phyloP scores from a whole-genome alignment of 2,888 invertebrate genomes.

The Diploptera punctata region DNA sequence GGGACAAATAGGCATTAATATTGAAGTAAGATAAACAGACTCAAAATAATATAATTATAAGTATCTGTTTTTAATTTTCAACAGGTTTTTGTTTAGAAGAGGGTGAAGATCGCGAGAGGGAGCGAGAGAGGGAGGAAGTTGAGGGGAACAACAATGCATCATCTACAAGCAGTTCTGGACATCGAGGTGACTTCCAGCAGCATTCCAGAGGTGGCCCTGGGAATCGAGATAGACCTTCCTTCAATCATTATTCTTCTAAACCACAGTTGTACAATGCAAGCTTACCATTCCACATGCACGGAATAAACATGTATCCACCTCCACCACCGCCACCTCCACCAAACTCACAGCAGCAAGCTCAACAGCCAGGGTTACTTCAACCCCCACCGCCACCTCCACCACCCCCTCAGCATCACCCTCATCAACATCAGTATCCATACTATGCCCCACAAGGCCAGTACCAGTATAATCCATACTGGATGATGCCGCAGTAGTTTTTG shows the following conservation, averaged over 20 bases:
- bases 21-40: no score
- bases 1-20: no score
- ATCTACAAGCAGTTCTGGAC: background rate
- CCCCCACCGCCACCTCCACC: slow-evolving; percentile 45
- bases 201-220: background rate
- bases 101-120: slow-evolving; percentile 24
- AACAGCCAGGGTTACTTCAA: slow-evolving; percentile 33
- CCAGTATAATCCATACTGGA: slow-evolving; percentile 43
- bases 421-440: slow-evolving; percentile 36
- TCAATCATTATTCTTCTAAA: slow-evolving; percentile 48
- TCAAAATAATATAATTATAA: no score
- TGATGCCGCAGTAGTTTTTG: slow-evolving; percentile 40
- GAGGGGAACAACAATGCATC: background rate
- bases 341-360: slow-evolving; percentile 22
- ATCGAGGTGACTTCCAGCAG: slow-evolving; percentile 16
- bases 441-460: slow-evolving; percentile 37
- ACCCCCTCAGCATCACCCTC: slow-evolving; percentile 35
- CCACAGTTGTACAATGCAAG: slow-evolving; percentile 47
- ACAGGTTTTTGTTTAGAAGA: slow-evolving; percentile 37
- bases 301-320: slow-evolving; percentile 43
- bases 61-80: no score
- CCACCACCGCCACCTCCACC: slow-evolving; percentile 44
- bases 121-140: slow-evolving; percentile 25
- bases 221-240: slow-evolving; percentile 44
- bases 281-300: slow-evolving; percentile 45